Conservation (phyloP, 2,113 vertebrate species). For the Corvus cornix region DNA sequence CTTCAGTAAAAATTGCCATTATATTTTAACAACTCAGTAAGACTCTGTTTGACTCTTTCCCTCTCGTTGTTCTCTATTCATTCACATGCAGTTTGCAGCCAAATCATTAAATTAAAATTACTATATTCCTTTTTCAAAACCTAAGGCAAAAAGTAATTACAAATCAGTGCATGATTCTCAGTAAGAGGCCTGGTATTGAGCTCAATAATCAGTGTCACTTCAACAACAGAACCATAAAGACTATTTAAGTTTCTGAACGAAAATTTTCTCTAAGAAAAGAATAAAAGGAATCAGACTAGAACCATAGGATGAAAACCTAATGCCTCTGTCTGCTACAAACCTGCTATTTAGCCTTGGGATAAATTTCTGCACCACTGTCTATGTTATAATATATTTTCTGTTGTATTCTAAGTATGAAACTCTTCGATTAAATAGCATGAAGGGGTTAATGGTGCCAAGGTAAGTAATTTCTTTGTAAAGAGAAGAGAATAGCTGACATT, state of each 20-base stretch:
- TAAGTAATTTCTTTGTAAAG: not conserved
- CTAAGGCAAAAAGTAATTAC: not conserved
- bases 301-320: not conserved
- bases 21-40: not conserved
- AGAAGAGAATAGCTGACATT: not conserved
- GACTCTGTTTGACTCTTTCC: not conserved
- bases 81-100: not conserved
- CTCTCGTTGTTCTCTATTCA: not conserved
- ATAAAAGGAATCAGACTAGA: not conserved
- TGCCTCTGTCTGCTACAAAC: not conserved
- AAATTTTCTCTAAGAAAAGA: not conserved
- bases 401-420: not conserved
- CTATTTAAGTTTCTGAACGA: not conserved
- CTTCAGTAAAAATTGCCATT: not conserved
- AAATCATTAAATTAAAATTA: slow-evolving; percentile 47
- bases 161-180: not conserved
- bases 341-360: not conserved
- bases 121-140: not conserved
- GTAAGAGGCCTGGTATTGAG: not conserved
- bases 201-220: not conserved
- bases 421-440: not conserved
- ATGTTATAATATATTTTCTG: not conserved
- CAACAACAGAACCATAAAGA: not conserved
- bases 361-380: not conserved
- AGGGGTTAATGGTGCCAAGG: not conserved